Conservation (phyloP, 1,140 invertebrate genomes). For the Drosophila pandora region DNA sequence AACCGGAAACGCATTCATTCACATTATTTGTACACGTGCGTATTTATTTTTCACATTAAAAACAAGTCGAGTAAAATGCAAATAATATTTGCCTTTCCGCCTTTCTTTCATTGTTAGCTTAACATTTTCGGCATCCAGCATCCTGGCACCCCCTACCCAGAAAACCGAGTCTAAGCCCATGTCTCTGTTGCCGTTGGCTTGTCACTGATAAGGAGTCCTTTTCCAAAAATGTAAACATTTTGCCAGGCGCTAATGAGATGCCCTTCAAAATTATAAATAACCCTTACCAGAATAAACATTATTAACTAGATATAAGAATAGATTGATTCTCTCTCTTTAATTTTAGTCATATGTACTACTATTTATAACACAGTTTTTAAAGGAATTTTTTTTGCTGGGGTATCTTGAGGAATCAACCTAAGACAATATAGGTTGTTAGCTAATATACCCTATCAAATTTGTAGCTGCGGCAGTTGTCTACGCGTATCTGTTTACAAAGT, state of each 20-base stretch:
- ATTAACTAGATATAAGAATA: background rate
- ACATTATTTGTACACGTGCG: slow-evolving; percentile 35
- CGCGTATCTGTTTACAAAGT: slow-evolving; percentile 55
- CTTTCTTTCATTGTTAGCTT: slow-evolving; percentile 47
- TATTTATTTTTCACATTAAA: slow-evolving; percentile 77
- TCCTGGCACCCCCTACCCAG: background rate
- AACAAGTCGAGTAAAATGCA: slow-evolving; percentile 63
- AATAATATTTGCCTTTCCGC: slow-evolving; percentile 73
- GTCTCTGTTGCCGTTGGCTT: slow-evolving; percentile 40
- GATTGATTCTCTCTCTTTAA: background rate
- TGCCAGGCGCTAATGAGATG: slow-evolving; percentile 24
- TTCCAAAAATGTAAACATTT: slow-evolving; percentile 2
- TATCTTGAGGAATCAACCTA: too few relatives aligned
- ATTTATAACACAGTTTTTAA: too few relatives aligned
- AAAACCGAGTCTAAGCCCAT: slow-evolving; percentile 16
- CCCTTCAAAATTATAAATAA: slow-evolving; percentile 17
- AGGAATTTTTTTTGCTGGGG: too few relatives aligned
- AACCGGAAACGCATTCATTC: slow-evolving; percentile 6
- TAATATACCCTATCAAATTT: slow-evolving; percentile 18
- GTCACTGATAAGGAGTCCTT: slow-evolving; percentile 56
- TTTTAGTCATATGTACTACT: background rate
- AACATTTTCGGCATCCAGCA: slow-evolving; percentile 33
- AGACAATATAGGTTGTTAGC: slow-evolving; percentile 4
- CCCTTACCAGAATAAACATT: background rate
- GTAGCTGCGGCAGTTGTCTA: background rate